A percentile compares a stretch with the other conserved stretches of the same genome.
phyloP scores from a whole-genome alignment of 1,140 invertebrate species.

The Dolichoris vasculosae region DNA sequence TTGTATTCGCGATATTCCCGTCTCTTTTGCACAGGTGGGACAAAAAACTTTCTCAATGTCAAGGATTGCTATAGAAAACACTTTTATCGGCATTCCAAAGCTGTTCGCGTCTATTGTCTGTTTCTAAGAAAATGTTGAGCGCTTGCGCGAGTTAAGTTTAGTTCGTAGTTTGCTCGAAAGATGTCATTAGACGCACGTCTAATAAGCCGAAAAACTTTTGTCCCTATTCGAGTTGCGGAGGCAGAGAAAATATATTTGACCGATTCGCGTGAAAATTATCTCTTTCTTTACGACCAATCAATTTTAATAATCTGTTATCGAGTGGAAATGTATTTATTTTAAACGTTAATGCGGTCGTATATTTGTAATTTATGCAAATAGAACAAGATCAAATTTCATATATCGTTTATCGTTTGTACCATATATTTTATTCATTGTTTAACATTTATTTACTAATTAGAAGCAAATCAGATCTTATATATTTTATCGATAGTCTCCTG shows the following conservation, averaged over 20 bases:
- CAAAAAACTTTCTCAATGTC: background rate
- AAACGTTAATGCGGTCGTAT: background rate
- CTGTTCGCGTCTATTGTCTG: background rate
- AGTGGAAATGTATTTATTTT: conserved; percentile 16
- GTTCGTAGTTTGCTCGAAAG: conserved; percentile 57
- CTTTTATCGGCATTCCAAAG: conserved; percentile 54
- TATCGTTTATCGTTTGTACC: background rate
- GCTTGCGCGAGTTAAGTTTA: conserved; percentile 55
- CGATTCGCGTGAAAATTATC: conserved; percentile 4
- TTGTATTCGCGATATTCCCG: no score
- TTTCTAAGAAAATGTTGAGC: conserved; percentile 19
- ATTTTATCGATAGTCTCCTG: background rate
- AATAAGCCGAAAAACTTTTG: conserved; percentile 63
- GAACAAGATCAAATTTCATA: background rate
- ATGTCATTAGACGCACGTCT: conserved; percentile 64
- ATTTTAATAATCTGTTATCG: conserved; percentile 23
- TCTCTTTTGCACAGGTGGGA: no score
- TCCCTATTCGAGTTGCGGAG: conserved; percentile 34
- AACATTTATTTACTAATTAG: background rate
- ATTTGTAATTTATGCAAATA: background rate
- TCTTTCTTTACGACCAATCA: background rate
- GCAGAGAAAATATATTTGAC: background rate
- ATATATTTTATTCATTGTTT: background rate
- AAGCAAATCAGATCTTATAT: background rate
- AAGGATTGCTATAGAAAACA: conserved; percentile 37